phyloP scores from a whole-genome alignment of 2,888 invertebrate species.

The Thymelicus lineola region DNA sequence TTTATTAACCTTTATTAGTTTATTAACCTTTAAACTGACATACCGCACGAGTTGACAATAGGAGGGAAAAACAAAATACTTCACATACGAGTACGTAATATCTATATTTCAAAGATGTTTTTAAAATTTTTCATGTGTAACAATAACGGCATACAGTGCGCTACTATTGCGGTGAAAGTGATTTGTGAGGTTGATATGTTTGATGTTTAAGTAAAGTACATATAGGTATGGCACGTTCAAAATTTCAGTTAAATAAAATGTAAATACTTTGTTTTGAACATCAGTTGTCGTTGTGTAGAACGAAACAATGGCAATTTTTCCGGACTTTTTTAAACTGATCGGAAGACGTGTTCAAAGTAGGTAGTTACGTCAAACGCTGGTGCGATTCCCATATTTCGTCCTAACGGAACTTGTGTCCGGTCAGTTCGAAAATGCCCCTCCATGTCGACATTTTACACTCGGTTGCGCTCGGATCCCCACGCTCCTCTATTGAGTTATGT shows the following conservation, averaged over 20 bases:
- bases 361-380: slow-evolving; percentile 54
- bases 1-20: background rate
- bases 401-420: slow-evolving; percentile 59
- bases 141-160: no score
- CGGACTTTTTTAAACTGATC: background rate
- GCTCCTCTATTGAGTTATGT: slow-evolving; percentile 76
- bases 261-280: no score
- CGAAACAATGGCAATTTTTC: no score
- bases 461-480: slow-evolving; percentile 70
- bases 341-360: slow-evolving; percentile 3
- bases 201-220: no score
- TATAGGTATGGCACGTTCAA: no score
- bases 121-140: no score
- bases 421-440: slow-evolving; percentile 74
- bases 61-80: background rate
- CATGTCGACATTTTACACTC: slow-evolving; percentile 69
- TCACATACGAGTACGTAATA: no score
- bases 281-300: no score
- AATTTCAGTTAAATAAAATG: no score
- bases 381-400: slow-evolving; percentile 67
- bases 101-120: background rate
- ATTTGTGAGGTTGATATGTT: no score
- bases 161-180: no score
- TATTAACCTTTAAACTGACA: background rate
- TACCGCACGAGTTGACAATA: background rate